These are phyloP conservation scores for Rhinella marina DNA, from an alignment of 2,797 vertebrate genomes.

Conservation along the genomic window DNA sequence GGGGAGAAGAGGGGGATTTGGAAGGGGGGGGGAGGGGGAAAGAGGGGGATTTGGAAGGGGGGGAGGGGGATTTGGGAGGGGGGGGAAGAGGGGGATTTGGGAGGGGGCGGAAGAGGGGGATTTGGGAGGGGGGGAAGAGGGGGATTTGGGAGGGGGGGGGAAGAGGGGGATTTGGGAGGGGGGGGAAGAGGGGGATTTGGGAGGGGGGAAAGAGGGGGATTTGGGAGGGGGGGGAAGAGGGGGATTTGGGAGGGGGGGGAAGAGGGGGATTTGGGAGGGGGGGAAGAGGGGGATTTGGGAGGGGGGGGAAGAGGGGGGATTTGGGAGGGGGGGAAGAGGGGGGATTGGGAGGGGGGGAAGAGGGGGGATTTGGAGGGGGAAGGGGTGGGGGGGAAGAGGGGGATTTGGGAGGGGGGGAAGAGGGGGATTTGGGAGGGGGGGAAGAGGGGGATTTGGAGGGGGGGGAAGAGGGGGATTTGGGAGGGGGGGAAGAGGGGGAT, in stretches of 20 bases:
- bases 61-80: not conserved
- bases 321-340: not conserved
- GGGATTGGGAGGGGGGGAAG: not conserved
- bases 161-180: no score
- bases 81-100: no score
- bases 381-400: no score
- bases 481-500: not conserved
- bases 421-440: not conserved
- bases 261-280: not conserved
- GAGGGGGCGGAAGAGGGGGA: not conserved
- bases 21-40: no score
- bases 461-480: no score
- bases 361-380: not conserved
- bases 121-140: not conserved
- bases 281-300: no score
- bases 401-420: no score
- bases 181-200: not conserved
- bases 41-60: not conserved
- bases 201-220: not conserved
- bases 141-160: not conserved
- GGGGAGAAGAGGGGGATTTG: not conserved
- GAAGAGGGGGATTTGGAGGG: not conserved
- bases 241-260: no score
- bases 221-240: not conserved
- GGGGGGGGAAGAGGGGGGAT: not conserved